Percentiles rank a stretch among this genome's conserved stretches.
These are phyloP conservation scores for Ginglymostoma cirratum DNA, from an alignment of 2,113 vertebrate species.

Conservation along the genomic window DNA sequence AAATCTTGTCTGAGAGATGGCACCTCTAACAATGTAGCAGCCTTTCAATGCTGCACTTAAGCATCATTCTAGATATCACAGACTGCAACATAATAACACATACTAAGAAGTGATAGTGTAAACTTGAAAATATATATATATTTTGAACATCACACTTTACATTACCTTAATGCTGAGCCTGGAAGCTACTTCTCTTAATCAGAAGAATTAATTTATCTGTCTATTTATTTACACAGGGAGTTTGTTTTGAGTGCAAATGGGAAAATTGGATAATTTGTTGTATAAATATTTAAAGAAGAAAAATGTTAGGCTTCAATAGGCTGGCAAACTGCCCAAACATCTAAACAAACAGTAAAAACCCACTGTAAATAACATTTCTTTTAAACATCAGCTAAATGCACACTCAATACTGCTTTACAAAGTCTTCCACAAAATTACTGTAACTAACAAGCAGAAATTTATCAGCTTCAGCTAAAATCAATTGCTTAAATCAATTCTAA, in stretches of 20 bases:
- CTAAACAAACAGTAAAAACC: constrained; percentile 61
- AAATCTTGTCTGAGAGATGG: not conserved
- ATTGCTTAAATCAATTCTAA: constrained; percentile 82
- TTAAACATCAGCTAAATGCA: constrained; percentile 82
- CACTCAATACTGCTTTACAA: constrained; percentile 71
- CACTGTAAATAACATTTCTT: constrained; percentile 80
- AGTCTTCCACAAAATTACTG: constrained; percentile 84
- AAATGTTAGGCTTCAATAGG: constrained; percentile 33
- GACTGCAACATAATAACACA: not conserved
- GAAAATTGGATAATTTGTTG: constrained; percentile 38
- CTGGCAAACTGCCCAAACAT: constrained; percentile 36
- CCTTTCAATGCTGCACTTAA: not conserved
- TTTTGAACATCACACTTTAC: constrained; percentile 3
- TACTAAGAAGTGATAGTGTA: not conserved
- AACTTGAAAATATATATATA: constrained; percentile 32
- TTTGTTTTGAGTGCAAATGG: constrained; percentile 26
- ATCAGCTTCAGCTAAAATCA: constrained; percentile 85
- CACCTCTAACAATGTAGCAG: not conserved
- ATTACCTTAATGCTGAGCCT: constrained; percentile 14
- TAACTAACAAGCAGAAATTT: constrained; percentile 90
- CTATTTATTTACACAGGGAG: constrained; percentile 33
- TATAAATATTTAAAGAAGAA: constrained; percentile 38
- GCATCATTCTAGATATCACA: not conserved
- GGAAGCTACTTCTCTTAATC: constrained; percentile 28
- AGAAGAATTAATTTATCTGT: constrained; percentile 37